Evolutionary conservation across 2,113 vertebrate species (phyloP).

Genomic region (Xyrauchen texanus): DNA sequence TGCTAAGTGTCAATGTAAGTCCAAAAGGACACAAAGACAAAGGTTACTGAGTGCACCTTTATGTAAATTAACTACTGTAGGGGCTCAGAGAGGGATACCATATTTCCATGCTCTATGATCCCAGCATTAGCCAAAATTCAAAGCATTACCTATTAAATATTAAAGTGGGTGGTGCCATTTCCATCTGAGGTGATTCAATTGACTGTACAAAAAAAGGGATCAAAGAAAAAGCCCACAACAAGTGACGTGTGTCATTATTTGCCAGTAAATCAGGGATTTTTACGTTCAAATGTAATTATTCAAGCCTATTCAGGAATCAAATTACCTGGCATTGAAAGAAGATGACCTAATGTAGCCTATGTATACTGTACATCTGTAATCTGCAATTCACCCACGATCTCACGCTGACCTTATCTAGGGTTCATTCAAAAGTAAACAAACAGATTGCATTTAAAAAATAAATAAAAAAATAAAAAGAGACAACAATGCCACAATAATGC

Average conservation of each 20-base stretch:
- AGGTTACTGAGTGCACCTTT: too few relatives aligned
- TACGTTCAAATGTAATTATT: conserved; percentile 48
- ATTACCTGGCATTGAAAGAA: conserved; percentile 17
- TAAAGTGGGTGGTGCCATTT: neutral
- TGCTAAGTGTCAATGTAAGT: too few relatives aligned
- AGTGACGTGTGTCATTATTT: neutral
- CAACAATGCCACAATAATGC: too few relatives aligned
- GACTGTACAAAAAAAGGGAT: too few relatives aligned
- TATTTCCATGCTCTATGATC: conserved; percentile 4
- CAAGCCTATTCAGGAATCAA: conserved; percentile 31
- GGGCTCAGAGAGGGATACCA: conserved; percentile 2
- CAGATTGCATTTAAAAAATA: too few relatives aligned
- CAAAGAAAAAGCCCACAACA: neutral
- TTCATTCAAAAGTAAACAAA: neutral
- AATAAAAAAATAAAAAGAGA: too few relatives aligned
- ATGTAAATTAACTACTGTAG: neutral
- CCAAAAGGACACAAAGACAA: too few relatives aligned
- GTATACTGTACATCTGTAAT: conserved; percentile 52
- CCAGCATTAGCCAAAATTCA: neutral
- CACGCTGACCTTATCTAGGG: neutral
- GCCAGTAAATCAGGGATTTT: neutral
- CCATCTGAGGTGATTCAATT: neutral
- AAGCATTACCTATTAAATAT: neutral
- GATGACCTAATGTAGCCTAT: conserved; percentile 21
- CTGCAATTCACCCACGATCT: conserved; percentile 5